phyloP scores from a whole-genome alignment of 1,140 invertebrate species.

The Conus ventricosus region DNA sequence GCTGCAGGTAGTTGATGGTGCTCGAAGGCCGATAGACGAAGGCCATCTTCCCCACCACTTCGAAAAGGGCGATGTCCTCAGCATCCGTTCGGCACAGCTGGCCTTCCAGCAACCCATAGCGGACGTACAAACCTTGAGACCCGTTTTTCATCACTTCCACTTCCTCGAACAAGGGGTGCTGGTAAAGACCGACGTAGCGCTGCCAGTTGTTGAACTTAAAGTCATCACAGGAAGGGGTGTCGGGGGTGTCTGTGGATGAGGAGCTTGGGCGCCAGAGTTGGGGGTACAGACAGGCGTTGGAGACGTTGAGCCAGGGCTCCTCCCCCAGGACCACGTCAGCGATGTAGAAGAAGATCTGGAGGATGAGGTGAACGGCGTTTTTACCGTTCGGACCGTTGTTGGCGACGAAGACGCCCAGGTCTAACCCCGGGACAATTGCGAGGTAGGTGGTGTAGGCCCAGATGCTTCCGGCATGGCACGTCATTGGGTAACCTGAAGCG shows the following conservation, averaged over 20 bases:
- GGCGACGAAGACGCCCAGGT: constrained; percentile 12
- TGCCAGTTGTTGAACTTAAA: neutral
- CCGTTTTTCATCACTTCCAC: neutral
- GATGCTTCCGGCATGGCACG: constrained; percentile 21
- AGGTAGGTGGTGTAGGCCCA: constrained; percentile 7
- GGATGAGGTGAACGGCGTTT: neutral
- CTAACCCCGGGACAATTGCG: neutral
- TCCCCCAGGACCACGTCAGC: constrained; percentile 46
- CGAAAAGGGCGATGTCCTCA: neutral
- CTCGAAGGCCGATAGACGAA: neutral
- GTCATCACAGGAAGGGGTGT: neutral
- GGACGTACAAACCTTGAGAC: neutral
- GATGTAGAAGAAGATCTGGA: constrained; percentile 27
- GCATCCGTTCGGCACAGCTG: neutral
- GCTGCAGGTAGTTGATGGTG: neutral
- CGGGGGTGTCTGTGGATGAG: neutral
- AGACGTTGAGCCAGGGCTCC: constrained; percentile 48
- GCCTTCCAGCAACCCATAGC: neutral
- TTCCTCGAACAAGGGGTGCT: constrained; percentile 15
- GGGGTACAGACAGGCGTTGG: constrained; percentile 45
- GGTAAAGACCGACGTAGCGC: constrained; percentile 6
- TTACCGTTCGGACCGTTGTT: neutral
- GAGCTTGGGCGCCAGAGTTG: constrained; percentile 38
- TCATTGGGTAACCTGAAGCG: constrained; percentile 13
- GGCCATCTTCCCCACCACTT: neutral